Percentiles rank a stretch among this genome's conserved stretches.
These are phyloP conservation scores for Coreius guichenoti DNA, from an alignment of 2,797 vertebrate genomes.

Conservation along the genomic window DNA sequence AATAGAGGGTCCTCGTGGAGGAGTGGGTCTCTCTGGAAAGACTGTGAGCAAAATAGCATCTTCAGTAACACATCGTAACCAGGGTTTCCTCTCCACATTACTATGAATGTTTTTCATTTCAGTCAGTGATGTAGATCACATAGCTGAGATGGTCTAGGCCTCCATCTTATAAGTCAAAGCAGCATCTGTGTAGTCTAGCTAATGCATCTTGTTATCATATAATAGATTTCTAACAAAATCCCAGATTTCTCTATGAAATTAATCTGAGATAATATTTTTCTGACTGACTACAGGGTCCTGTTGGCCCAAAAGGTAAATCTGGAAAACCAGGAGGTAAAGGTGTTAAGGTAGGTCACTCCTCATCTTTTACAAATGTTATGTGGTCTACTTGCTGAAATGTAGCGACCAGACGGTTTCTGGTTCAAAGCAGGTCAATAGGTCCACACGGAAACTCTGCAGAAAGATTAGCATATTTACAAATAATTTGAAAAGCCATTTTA, in stretches of 20 bases:
- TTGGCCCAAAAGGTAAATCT: conserved; percentile 66
- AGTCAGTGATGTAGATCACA: neutral
- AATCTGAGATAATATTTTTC: conserved; percentile 24
- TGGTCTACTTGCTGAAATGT: neutral
- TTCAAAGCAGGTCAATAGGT: neutral
- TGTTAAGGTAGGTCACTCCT: conserved; percentile 69
- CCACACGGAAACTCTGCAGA: neutral
- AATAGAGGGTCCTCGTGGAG: conserved; percentile 76
- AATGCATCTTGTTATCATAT: neutral
- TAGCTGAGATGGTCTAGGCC: neutral
- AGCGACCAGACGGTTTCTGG: neutral
- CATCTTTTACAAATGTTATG: neutral
- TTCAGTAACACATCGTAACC: neutral
- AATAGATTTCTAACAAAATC: neutral
- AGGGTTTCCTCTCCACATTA: neutral
- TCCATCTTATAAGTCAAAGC: neutral
- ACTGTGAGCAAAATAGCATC: conserved; percentile 67
- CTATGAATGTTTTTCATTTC: neutral
- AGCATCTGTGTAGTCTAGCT: neutral
- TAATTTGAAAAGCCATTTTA: neutral
- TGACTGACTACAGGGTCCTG: conserved; percentile 67
- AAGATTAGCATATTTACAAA: neutral
- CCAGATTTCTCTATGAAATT: neutral
- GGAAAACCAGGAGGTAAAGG: conserved; percentile 72
- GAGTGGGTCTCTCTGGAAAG: conserved; percentile 73